Evolutionary conservation across 2,113 vertebrate species (phyloP), one percentile per base, ranked within the genome.

Genomic region (Reinhardtius hippoglossoides): DNA sequence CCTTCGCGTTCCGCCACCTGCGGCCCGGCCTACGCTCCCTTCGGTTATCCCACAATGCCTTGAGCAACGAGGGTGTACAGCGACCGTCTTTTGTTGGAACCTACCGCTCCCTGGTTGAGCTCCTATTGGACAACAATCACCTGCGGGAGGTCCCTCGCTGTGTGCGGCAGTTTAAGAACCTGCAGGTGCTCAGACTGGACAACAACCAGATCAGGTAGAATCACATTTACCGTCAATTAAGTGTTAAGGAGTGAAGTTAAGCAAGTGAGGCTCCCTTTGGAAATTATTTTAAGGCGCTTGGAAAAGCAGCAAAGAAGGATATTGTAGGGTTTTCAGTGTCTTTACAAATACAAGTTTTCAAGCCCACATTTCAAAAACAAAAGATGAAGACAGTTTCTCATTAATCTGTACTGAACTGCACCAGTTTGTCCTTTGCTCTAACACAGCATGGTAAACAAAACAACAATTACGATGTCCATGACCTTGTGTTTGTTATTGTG

Each of bases 191-290:
- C 57, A 82, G 76, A 16, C 92, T 95, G 59, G 95, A 95, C 76
- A 80, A 93, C 90, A 95, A 94, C 78, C 87, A 89, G 68, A 95
- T 96, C 93, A 94, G 95, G 95, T 95, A 85, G 35, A 76, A 35
- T 2, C 7, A 1, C 58, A 27, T 14, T 44, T 31, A 48, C 13
- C 1, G 52, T 8, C 0, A 44, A 44, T 48, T 48, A 18, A 6
- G 14, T 48, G 13, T 63, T 8, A 15, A 15, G 18, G 9, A 24
- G 10, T 44, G 20, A 46, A 15, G 55, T 20, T 1, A 26, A n/a
- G 70, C 65, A 42, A 20, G 2, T 67, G 20, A 1, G 50, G 44
- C 44, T 18, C 44, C 44, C 15, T 48, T 48, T 16, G 44, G 44
- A 18, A 48, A 5, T 16, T 5, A 48, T 48, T 18, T 4, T 48